A percentile compares a stretch with the other conserved stretches of the same genome.
Conservation (phyloP, 2,888 invertebrate species). For the Allolobophora icterica region DNA sequence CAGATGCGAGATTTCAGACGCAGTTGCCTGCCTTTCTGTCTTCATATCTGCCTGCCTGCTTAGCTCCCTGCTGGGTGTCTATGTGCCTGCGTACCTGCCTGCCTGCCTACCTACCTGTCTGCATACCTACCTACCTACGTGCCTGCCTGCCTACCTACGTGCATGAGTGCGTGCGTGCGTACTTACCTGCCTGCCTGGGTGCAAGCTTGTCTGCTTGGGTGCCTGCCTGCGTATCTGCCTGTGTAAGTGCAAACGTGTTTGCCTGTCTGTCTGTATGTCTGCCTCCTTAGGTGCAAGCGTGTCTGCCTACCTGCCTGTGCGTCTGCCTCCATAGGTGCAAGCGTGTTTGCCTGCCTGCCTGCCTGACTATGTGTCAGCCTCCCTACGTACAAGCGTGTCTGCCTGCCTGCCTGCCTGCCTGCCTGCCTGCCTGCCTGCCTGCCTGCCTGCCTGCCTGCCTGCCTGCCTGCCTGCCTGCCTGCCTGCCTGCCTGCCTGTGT, state of each 20-base stretch:
- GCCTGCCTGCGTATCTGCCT: neutral
- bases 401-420: neutral
- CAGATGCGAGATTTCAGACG: neutral
- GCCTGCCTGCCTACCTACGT: too few species aligned
- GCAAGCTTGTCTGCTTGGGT: neutral
- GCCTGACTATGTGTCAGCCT: neutral
- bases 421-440: neutral
- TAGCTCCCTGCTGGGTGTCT: too few species aligned
- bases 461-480: too few species aligned
- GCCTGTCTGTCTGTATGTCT: neutral
- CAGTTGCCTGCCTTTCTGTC: too few species aligned
- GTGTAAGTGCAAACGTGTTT: neutral
- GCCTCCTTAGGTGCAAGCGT: too few species aligned
- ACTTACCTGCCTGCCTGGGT: neutral
- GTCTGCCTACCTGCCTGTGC: too few species aligned
- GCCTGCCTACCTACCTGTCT: neutral
- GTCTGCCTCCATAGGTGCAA: neutral
- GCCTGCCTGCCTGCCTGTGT: too few species aligned
- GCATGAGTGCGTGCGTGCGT: too few species aligned
- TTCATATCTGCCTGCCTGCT: too few species aligned
- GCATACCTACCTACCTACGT: neutral
- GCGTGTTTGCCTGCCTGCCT: neutral
- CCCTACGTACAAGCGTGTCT: neutral
- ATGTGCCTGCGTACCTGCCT: too few species aligned
- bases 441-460: neutral